A percentile compares a stretch with the other conserved stretches of the same genome.
phyloP scores from a whole-genome alignment of 2,888 invertebrate genomes.

The Mycogona germanica region DNA sequence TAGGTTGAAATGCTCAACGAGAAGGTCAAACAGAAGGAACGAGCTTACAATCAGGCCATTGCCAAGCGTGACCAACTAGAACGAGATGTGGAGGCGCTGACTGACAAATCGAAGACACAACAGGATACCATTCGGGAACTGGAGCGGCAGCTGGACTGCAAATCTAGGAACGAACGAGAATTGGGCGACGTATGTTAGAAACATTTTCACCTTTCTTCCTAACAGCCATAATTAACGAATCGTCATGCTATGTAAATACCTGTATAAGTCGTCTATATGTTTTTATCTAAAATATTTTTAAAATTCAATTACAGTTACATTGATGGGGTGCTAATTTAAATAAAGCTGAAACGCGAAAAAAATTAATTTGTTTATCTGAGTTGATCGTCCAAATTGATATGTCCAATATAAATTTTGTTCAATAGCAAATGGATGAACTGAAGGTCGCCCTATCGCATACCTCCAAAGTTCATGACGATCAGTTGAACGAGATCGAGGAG shows the following conservation, averaged over 20 bases:
- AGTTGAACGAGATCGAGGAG: constrained; percentile 21
- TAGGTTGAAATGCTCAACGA: constrained; percentile 18
- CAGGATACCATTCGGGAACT: constrained; percentile 64
- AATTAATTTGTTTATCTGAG: no score
- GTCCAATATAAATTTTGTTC: neutral
- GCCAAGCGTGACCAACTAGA: constrained; percentile 51
- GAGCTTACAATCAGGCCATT: constrained; percentile 23
- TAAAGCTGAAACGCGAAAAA: no score
- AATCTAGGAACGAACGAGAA: constrained; percentile 47
- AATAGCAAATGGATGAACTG: constrained; percentile 29
- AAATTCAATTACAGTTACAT: neutral
- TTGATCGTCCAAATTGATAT: no score
- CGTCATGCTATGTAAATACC: no score
- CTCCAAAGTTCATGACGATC: constrained; percentile 19
- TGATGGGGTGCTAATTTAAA: no score
- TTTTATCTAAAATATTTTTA: neutral
- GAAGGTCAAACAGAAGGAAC: constrained; percentile 12
- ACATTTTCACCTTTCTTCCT: no score
- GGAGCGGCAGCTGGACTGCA: constrained; percentile 59
- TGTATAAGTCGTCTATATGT: no score
- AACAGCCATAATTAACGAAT: no score
- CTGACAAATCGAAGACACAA: constrained; percentile 58
- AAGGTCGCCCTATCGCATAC: constrained; percentile 32
- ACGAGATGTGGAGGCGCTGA: constrained; percentile 56
- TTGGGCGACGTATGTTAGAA: constrained; percentile 14